Base-by-base conservation (phyloP, 2,113 vertebrate species). In the Procapra przewalskii region DNA sequence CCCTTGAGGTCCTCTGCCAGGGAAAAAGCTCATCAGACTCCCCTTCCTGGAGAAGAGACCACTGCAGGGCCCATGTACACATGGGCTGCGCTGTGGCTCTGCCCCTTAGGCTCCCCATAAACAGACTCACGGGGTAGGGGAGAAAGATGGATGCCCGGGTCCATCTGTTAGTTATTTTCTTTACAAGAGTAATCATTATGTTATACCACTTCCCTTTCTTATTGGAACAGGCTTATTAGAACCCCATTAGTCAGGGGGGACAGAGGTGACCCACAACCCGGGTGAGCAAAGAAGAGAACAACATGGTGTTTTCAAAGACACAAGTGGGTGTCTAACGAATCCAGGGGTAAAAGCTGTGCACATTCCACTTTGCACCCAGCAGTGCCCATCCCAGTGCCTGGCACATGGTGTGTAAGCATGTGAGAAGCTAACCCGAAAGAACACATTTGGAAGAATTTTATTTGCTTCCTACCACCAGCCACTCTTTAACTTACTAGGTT, bases 91-190 rank as follows among this genome's bases (percentile, higher is more conserved):
- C 1, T 1, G 3, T 43, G 40, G 67, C 88, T 87, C 64, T 43
- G 5, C n/a, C 40, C 85, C 85, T 3, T 11, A 27, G 71, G 23
- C 43, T 54, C 48, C 81, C 48, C 11, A 36, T 45, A 60, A 88
- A 77, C 13, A 85, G 10, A 62, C 40, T 17, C 5, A 82, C 0
- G 16, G 67, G 50, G 75, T 3, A 33, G 57, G 88, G 29, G 83
- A 96, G 82, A 91, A 94, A 91, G 83, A 81, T 25, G 48, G 87
- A 89, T 0, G 16, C 54, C 2, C 8, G 3, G 33, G 23, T 57
- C 80, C 97, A 96, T 93, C 86, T 96, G 94, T 80, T 85, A 93
- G 86, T 36, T 86, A 95, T 97, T 97, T 96, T 86, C 97, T 96
- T 94, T 95, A 91, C n/a, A 96, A 96, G 90, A 89, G 81, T 62